These are phyloP conservation scores for Botia almorhae DNA, from an alignment of 2,797 vertebrate species.

Conservation along the genomic window DNA sequence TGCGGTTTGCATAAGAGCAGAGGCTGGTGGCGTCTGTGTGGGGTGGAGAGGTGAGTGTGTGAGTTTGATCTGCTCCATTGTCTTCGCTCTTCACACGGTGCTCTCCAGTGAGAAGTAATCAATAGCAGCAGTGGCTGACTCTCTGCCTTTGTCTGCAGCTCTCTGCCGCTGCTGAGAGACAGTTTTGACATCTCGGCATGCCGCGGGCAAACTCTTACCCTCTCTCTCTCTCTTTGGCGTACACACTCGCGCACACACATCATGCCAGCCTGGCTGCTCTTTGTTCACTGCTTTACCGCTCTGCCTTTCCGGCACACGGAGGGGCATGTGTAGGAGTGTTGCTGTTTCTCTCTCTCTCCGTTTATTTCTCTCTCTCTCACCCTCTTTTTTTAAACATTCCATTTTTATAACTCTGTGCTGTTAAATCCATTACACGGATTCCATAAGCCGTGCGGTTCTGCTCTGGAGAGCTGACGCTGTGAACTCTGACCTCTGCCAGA, in stretches of 20 bases:
- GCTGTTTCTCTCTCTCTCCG: slow-evolving; percentile 32
- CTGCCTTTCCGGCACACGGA: slow-evolving; percentile 57
- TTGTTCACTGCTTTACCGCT: slow-evolving; percentile 63
- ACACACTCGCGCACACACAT: slow-evolving; percentile 45
- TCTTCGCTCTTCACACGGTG: slow-evolving; percentile 46
- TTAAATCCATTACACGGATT: slow-evolving; percentile 62
- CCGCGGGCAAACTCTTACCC: slow-evolving; percentile 60
- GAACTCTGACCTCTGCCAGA: slow-evolving; percentile 58
- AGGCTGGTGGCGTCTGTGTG: slow-evolving; percentile 55
- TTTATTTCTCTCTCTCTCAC: slow-evolving; percentile 46
- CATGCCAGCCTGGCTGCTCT: slow-evolving; percentile 61
- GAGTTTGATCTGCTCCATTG: slow-evolving; percentile 54
- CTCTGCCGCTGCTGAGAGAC: slow-evolving; percentile 59
- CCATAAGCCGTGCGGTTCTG: slow-evolving; percentile 53
- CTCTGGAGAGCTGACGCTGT: slow-evolving; percentile 56
- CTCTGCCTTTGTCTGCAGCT: slow-evolving; percentile 60
- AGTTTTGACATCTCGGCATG: slow-evolving; percentile 63
- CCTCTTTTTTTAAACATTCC: slow-evolving; percentile 58
- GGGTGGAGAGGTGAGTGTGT: slow-evolving; percentile 54
- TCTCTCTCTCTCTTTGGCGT: slow-evolving; percentile 29
- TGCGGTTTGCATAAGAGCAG: slow-evolving; percentile 47
- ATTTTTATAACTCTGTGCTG: slow-evolving; percentile 64
- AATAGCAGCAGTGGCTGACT: slow-evolving; percentile 63
- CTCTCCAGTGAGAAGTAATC: slow-evolving; percentile 61
- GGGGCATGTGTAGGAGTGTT: slow-evolving; percentile 65